Base-by-base conservation (phyloP, 2,888 invertebrate genomes). In the Calliscelio sp. region DNA sequence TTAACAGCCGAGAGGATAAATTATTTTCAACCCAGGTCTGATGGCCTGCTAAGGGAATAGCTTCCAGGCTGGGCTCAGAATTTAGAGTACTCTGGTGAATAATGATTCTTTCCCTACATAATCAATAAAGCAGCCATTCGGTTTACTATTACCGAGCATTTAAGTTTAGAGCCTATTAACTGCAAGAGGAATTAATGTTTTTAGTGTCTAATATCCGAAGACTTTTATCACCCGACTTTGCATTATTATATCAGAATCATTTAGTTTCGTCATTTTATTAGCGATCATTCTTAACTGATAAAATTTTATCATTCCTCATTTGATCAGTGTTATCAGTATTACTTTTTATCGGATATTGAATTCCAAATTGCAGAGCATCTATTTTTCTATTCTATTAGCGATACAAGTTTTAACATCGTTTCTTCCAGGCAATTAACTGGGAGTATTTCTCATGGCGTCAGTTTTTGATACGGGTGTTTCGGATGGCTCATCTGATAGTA, bases 401-500 rank as follows among this genome's bases (percentile, higher is more conserved):
- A 75, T 41, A 44, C 63, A 70, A 71, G 49, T 68, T 70, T 55
- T 44, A 71, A 38, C 55, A 53, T 46, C 55, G 49, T 79, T 61
- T 22, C 66, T 78, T 81, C 59, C 75, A 32, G 74, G 28, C 77
- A 79, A 74, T 83, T 84, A 80, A 75, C 75, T 20, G 20, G 6
- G 41, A 32, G 38, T 61, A 80, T 84, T 80, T 82, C 82, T 82
- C 78, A 73, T 38, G 55, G 53, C 63, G 66, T 80, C 75, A 71
- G 71, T 80, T 84, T 79, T 77, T 79, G 73, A 79, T 83, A 46
- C 71, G 66, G 61, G 66, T 73, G 74, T 83, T 83, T 78, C 55
- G 63, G 61, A 78, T 73, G 24, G 78, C 68, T 78, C 78, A 44
- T 73, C 78, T 41, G 77, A 83, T 74, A 78, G 44, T 46, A 46